A percentile compares a stretch with the other conserved stretches of the same genome.
Conservation (phyloP, 2,113 vertebrate species). For the Mesoclemmys tuberculata region DNA sequence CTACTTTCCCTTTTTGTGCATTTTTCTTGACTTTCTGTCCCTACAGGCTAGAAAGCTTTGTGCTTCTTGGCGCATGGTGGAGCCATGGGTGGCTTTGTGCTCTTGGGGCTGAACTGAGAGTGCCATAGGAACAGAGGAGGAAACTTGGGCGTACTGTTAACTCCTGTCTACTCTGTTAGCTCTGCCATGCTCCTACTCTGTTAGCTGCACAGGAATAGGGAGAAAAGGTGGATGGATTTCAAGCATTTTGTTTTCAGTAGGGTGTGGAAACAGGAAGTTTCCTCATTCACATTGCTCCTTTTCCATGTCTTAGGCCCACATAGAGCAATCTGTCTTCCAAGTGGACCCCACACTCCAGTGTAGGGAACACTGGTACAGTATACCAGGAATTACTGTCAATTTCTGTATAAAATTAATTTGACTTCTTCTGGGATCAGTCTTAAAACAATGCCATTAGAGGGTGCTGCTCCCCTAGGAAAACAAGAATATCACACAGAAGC, state of each 20-base stretch:
- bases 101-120: neutral
- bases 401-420: neutral
- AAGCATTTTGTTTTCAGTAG: neutral
- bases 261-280: neutral
- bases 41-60: neutral
- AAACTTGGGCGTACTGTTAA: too few species aligned
- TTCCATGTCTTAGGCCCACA: neutral
- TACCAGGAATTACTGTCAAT: neutral
- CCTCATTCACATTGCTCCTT: neutral
- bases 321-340: neutral
- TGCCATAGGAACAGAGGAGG: neutral
- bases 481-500: conserved; percentile 5
- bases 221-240: neutral
- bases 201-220: neutral
- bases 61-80: neutral
- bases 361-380: neutral
- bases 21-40: neutral
- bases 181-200: neutral
- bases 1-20: neutral
- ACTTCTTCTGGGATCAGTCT: neutral
- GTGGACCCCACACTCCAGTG: neutral
- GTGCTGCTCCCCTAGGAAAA: conserved; percentile 65
- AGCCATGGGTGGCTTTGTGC: neutral
- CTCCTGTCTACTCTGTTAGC: too few species aligned
- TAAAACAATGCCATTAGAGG: conserved; percentile 52